Evolutionary conservation across 2,888 invertebrate genomes (phyloP), one percentile per base, ranked within the genome.

Genomic region (Trachelus iudaicus): DNA sequence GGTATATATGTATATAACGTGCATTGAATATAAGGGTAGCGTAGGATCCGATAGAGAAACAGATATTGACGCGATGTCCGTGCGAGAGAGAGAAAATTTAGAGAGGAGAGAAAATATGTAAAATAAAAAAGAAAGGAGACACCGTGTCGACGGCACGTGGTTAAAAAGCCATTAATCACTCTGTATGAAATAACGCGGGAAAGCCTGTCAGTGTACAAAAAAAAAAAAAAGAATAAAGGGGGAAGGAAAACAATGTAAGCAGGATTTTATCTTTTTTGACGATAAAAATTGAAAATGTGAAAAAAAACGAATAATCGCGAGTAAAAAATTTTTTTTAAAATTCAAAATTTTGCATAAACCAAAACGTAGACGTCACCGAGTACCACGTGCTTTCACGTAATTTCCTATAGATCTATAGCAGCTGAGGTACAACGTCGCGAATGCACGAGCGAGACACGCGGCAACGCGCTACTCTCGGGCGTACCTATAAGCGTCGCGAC

Each of bases 41-140:
- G 79, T 80, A 79, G 80, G 81, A 84, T 78, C 81, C 33, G 82
- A 81, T 23, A 15, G 56, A 23, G 56, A 56, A 56, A 56, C 9
- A 40, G 40, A 56, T 56, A 56, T 56, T 23, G 56, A 56, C 30
- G 37, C 33, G 34, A 23, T 30, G 13, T 1, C 34, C n/a, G 34
- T 30, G 23, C 0, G 68, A 56, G 40, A n/a, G 15, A 9, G 69
- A 77, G 73, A 73, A 40, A 34, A 34, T 13, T 15, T 23, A 40
- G 37, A 73, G 73, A 68, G 31, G 30, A 34, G 11, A 76, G 37
- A 31, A 30, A 37, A 34, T n/a, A 11, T 37, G 23, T 23, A 11
- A 69, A 69, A 71, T 3, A 75, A 73, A 69, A 71, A 56, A 56
- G 30, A 76, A 40, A 11, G 30, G 75, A 35, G 76, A 77, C 75